Base-by-base conservation (phyloP, 2,113 vertebrate genomes). In the Halcyon malimbica region DNA sequence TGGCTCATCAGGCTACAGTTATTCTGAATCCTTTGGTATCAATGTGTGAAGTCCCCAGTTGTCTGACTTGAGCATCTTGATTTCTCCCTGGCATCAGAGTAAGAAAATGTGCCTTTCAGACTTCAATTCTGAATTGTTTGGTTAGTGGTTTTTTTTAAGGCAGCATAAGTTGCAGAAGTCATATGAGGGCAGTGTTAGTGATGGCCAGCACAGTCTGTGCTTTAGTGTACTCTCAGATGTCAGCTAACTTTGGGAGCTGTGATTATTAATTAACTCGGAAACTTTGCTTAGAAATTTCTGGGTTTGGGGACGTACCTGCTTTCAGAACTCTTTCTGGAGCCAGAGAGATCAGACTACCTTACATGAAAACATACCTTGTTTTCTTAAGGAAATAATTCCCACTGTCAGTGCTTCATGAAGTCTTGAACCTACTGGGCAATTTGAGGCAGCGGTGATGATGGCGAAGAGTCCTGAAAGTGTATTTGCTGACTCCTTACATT, bases 391-490 rank as follows among this genome's bases (percentile, higher is more conserved):
- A 70, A 18, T 41, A 28, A 68, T 60, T 78, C 29, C 39, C 8
- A 13, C 7, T 63, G 9, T 80, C 37, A 51, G 48, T 33, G 25
- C 7, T 87, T 74, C 28, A 11, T 16, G 50, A 33, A 69, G 23
- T n/a, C 13, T 80, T 62, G 57, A 64, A 73, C 9, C 14, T 25
- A 6, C 63, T 79, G 0, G 0, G 79, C 37, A 51, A 1, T 79
- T 88, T 48, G 79, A 74, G 67, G 29, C 3, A 6, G 13, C 26
- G 28, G 0, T 24, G 62, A 44, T 0, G 0, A 37, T 35, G 6
- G 13, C 26, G 3, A 85, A 5, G 82, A 39, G 29, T 85, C 50
- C 19, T 48, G 39, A 33, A 63, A 85, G 39, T 68, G 37, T 67
- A 4, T 73, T 92, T 90, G 57, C n/a, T 51, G 65, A 16, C 10